Percentiles rank a stretch among this genome's conserved stretches.
These are phyloP conservation scores for Cyprinodon variegatus DNA, from an alignment of 2,113 vertebrate species.

Conservation along the genomic window DNA sequence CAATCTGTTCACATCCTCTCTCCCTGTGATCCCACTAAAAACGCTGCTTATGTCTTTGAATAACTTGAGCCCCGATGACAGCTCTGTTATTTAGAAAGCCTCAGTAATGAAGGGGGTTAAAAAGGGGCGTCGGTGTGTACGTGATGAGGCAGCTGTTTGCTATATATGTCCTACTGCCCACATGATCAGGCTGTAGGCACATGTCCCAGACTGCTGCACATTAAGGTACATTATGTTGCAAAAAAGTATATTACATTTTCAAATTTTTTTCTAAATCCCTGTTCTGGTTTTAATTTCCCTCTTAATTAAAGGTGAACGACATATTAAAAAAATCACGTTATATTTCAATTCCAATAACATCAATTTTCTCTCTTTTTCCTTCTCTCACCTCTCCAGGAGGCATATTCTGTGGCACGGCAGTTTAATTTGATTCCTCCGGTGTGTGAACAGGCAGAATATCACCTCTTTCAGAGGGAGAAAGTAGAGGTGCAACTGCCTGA, in stretches of 20 bases:
- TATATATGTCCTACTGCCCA: background rate
- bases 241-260: background rate
- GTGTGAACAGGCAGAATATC: conserved; percentile 97
- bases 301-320: background rate
- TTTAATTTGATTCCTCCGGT: conserved; percentile 98
- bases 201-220: conserved; percentile 10
- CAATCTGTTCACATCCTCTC: conserved; percentile 21
- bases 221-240: conserved; percentile 12
- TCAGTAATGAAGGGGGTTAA: conserved; percentile 47
- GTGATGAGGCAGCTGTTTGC: conserved; percentile 24
- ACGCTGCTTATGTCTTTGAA: conserved; percentile 43
- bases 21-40: conserved; percentile 27
- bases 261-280: background rate
- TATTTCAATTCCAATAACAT: background rate
- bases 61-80: conserved; percentile 53
- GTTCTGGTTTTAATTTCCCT: background rate
- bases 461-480: conserved; percentile 98
- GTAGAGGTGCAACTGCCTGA: conserved; percentile 97
- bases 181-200: conserved; percentile 11
- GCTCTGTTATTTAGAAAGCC: conserved; percentile 64
- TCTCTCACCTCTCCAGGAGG: conserved; percentile 82
- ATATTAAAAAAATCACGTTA: background rate
- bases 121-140: conserved; percentile 28
- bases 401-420: conserved; percentile 96
- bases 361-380: background rate